phyloP scores from a whole-genome alignment of 2,888 invertebrate genomes.

The Iphiclides podalirius region DNA sequence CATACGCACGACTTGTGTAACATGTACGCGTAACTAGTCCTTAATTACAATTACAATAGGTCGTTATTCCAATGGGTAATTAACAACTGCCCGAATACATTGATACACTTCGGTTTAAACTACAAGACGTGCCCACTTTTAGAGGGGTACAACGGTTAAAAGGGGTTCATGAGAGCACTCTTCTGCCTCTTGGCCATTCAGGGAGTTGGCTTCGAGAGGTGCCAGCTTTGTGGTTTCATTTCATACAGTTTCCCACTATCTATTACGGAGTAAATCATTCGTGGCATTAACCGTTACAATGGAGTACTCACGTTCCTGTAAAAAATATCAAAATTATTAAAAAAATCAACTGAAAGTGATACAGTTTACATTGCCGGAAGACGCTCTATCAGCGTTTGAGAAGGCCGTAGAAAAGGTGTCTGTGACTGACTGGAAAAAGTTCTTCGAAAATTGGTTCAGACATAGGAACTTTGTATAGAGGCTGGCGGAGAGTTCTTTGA shows the following conservation, averaged over 20 bases:
- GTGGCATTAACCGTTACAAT: too few species aligned
- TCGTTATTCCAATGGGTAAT: slow-evolving; percentile 4
- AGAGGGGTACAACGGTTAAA: slow-evolving; percentile 21
- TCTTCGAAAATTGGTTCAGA: too few species aligned
- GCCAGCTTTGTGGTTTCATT: slow-evolving; percentile 6
- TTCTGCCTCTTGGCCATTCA: slow-evolving; percentile 44
- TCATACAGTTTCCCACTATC: slow-evolving; percentile 1
- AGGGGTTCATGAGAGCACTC: slow-evolving; percentile 32
- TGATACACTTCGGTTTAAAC: slow-evolving; percentile 12
- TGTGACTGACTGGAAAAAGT: too few species aligned
- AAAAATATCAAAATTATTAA: too few species aligned
- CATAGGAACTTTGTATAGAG: too few species aligned
- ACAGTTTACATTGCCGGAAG: too few species aligned
- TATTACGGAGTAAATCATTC: not conserved
- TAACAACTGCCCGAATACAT: slow-evolving; percentile 16
- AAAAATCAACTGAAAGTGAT: too few species aligned
- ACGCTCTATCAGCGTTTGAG: too few species aligned
- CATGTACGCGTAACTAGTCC: slow-evolving; percentile 3
- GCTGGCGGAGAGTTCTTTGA: too few species aligned
- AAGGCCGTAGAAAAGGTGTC: too few species aligned
- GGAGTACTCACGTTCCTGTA: too few species aligned
- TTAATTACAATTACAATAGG: slow-evolving; percentile 12
- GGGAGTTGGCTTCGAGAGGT: slow-evolving; percentile 28
- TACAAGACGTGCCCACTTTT: slow-evolving; percentile 15
- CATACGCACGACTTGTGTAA: not conserved